A percentile compares a stretch with the other conserved stretches of the same genome.
phyloP scores from a whole-genome alignment of 2,888 invertebrate genomes.

The Pollenia labialis region DNA sequence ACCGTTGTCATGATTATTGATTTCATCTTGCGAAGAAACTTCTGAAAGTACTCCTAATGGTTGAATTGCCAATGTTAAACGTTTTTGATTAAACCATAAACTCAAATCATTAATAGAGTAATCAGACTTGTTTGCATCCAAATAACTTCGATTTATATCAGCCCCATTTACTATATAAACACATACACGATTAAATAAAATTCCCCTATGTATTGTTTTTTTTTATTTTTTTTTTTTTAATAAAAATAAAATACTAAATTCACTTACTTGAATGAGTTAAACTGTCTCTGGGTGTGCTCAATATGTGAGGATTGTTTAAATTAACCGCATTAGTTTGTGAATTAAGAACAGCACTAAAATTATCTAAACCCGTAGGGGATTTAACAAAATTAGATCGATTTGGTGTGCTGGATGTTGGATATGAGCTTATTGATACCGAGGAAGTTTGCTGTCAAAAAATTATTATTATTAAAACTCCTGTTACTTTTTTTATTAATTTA shows the following conservation, averaged over 20 bases:
- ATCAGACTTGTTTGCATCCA: conserved; percentile 84
- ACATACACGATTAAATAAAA: neutral
- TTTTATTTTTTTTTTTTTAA: neutral
- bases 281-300: conserved; percentile 75
- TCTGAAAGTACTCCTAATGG: conserved; percentile 66
- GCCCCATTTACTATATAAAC: conserved; percentile 81
- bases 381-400: conserved; percentile 76
- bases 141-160: conserved; percentile 83
- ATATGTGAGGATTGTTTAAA: neutral
- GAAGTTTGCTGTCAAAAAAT: conserved; percentile 54
- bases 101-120: conserved; percentile 83
- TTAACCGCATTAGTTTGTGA: neutral
- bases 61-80: conserved; percentile 70
- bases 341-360: conserved; percentile 67
- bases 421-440: conserved; percentile 70
- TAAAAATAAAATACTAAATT: conserved; percentile 1
- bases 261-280: conserved; percentile 80
- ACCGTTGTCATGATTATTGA: conserved; percentile 32
- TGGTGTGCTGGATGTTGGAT: conserved; percentile 82
- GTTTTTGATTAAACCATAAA: conserved; percentile 81
- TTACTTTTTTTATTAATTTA: conserved; percentile 66
- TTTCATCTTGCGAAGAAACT: conserved; percentile 63
- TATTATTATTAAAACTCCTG: neutral
- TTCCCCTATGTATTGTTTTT: neutral
- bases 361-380: conserved; percentile 29